These are phyloP conservation scores for Epinephelus moara DNA, from an alignment of 2,113 vertebrate genomes.

Conservation along the genomic window DNA sequence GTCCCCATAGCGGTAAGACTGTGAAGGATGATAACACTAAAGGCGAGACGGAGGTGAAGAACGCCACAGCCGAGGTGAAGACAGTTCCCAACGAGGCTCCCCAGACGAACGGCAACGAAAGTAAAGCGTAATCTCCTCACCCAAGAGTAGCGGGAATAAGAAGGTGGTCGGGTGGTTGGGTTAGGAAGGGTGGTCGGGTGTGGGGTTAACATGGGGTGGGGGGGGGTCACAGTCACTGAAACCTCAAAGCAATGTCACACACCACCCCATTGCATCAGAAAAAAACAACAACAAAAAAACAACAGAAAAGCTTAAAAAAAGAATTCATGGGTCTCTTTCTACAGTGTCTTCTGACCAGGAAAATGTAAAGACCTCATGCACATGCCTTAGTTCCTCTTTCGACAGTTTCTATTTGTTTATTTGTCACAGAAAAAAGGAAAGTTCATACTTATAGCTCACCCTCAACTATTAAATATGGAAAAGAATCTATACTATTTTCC, in stretches of 20 bases:
- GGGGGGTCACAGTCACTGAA: constrained; percentile 74
- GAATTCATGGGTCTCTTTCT: constrained; percentile 82
- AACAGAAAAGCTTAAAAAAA: constrained; percentile 24
- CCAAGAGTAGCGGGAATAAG: not conserved
- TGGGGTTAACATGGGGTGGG: constrained; percentile 11
- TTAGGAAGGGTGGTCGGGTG: constrained; percentile 17
- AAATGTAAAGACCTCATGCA: constrained; percentile 86
- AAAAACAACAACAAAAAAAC: constrained; percentile 14
- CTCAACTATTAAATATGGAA: constrained; percentile 25
- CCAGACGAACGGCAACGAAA: constrained; percentile 94
- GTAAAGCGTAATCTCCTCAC: constrained; percentile 92
- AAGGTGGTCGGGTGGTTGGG: constrained; percentile 9
- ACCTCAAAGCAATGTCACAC: constrained; percentile 70
- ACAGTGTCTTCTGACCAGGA: constrained; percentile 89
- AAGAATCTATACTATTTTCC: constrained; percentile 27
- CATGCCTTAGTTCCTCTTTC: constrained; percentile 80
- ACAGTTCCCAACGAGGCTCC: constrained; percentile 95
- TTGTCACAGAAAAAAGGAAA: constrained; percentile 47
- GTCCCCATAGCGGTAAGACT: constrained; percentile 84
- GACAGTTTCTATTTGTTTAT: constrained; percentile 34
- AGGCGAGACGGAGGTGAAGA: constrained; percentile 75
- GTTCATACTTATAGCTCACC: constrained; percentile 49
- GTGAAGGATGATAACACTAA: constrained; percentile 89
- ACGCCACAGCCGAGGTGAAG: constrained; percentile 91
- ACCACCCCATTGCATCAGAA: constrained; percentile 73